Conservation (phyloP, 2,113 vertebrate genomes). For the Macquaria australasica region DNA sequence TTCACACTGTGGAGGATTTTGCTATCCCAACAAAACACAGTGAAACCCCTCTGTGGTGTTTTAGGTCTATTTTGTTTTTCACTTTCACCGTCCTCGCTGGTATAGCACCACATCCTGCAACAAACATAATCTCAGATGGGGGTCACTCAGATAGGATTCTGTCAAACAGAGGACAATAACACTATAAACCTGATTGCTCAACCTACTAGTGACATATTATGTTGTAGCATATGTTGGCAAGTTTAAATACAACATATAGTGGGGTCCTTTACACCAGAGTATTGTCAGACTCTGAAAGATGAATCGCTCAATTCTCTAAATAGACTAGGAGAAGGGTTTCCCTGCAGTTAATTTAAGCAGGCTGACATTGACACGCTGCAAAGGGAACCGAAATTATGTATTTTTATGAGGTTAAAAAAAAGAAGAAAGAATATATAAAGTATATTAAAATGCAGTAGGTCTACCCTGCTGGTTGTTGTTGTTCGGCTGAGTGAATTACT, state of each 20-base stretch:
- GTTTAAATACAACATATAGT: not conserved
- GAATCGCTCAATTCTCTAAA: conserved; percentile 23
- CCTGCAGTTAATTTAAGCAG: conserved; percentile 15
- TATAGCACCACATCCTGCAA: not conserved
- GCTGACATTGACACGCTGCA: conserved; percentile 6
- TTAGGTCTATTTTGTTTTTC: not conserved
- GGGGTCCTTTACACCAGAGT: not conserved
- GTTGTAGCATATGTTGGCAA: not conserved
- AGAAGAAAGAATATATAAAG: too few relatives aligned
- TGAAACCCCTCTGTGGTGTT: not conserved
- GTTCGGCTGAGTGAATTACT: conserved; percentile 30
- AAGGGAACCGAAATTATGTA: conserved; percentile 42
- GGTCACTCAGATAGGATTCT: conserved; percentile 18
- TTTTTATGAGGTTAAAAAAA: not conserved
- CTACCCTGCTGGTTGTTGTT: not conserved
- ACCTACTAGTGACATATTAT: not conserved
- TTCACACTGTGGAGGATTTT: conserved; percentile 27
- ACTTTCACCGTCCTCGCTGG: not conserved
- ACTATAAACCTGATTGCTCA: not conserved
- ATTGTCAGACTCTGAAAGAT: conserved; percentile 4
- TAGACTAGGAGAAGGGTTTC: conserved; percentile 22
- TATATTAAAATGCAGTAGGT: too few relatives aligned
- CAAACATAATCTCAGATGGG: not conserved
- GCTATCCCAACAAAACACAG: not conserved
- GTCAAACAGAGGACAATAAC: not conserved